A percentile compares a stretch with the other conserved stretches of the same genome.
Conservation (phyloP, 2,113 vertebrate genomes). For the Microcebus tavaratra region DNA sequence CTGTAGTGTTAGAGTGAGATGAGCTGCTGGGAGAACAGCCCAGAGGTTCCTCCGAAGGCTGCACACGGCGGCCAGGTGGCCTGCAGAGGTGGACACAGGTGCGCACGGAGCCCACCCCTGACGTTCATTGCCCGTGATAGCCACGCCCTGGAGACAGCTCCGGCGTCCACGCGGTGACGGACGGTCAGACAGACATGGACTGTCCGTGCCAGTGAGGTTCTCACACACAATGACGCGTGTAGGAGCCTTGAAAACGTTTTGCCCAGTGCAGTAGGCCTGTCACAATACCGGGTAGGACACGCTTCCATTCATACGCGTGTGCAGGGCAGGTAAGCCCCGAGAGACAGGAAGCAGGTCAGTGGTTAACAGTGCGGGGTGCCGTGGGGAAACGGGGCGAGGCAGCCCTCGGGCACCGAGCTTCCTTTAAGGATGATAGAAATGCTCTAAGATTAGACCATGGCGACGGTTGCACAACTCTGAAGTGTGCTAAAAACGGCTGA, state of each 20-base stretch:
- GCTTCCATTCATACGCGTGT: accelerated
- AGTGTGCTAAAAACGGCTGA: neutral
- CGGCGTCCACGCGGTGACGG: accelerated
- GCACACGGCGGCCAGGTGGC: accelerated
- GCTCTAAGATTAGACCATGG: neutral
- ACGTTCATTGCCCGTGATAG: accelerated
- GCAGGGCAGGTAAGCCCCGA: neutral
- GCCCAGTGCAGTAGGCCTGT: neutral
- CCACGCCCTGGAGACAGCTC: no score
- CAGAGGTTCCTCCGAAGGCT: neutral
- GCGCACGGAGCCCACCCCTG: neutral
- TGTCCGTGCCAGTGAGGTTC: accelerated
- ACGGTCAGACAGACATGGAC: neutral
- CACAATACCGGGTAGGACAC: accelerated
- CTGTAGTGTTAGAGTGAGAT: accelerated
- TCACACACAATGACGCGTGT: accelerated
- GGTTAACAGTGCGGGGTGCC: accelerated
- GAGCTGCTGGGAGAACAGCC: neutral
- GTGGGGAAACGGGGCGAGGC: neutral
- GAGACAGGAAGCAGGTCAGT: neutral
- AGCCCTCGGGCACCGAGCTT: neutral
- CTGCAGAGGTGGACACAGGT: neutral
- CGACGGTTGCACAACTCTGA: neutral
- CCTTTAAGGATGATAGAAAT: no score
- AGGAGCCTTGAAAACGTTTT: accelerated